phyloP scores from a whole-genome alignment of 2,113 vertebrate species.

The rat (Rattus norvegicus) region DNA sequence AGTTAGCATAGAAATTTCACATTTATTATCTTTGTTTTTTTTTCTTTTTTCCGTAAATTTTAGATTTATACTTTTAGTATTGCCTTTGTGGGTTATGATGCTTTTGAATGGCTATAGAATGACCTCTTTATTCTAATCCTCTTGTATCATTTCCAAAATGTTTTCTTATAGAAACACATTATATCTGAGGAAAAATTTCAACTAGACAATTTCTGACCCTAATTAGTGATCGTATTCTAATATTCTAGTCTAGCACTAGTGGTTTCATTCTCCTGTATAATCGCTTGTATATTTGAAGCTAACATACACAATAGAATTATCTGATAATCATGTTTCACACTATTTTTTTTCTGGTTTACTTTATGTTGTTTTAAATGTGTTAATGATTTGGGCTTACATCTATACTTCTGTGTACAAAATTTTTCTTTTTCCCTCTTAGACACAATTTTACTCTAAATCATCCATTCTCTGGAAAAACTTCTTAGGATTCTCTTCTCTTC shows the following conservation, averaged over 20 bases:
- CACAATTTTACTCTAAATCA: too few relatives aligned
- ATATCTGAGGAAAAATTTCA: background rate
- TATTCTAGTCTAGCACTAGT: background rate
- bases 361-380: background rate
- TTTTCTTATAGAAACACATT: background rate
- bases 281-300: background rate
- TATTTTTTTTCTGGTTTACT: background rate
- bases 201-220: background rate
- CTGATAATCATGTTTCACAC: background rate
- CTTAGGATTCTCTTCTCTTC: background rate
- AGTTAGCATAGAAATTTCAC: background rate
- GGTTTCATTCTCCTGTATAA: background rate
- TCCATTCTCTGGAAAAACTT: accelerated
- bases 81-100: background rate
- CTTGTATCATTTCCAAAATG: background rate
- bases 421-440: background rate
- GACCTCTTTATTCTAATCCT: background rate
- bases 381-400: background rate
- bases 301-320: background rate
- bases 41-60: background rate
- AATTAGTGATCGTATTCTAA: background rate
- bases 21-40: background rate
- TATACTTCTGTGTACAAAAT: conserved; percentile 1
- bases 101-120: background rate
- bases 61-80: background rate